These are phyloP conservation scores for Coptotermes formosanus DNA, from an alignment of 1,140 invertebrate species.

Conservation along the genomic window DNA sequence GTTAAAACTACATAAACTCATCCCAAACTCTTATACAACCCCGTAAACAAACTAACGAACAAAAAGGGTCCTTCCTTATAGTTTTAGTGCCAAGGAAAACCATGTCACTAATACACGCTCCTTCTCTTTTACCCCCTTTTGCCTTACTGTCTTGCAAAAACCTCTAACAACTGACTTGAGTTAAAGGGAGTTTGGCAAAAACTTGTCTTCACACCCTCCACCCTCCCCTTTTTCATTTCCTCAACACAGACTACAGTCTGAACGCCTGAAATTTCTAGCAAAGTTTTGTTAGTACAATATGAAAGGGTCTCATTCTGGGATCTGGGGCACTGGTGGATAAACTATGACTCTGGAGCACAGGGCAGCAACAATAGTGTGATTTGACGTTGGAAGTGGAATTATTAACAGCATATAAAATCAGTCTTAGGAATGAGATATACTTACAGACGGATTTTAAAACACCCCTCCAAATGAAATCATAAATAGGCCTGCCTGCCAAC, in stretches of 20 bases:
- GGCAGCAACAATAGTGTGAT: neutral
- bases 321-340: neutral
- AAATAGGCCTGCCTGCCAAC: too few species aligned
- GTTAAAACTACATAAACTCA: slow-evolving; percentile 12
- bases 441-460: too few species aligned
- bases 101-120: slow-evolving; percentile 1
- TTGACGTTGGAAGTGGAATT: too few species aligned
- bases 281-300: slow-evolving; percentile 3
- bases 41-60: slow-evolving; percentile 18
- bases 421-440: too few species aligned
- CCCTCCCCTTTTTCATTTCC: too few species aligned
- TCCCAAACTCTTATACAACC: neutral
- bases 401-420: too few species aligned
- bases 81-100: slow-evolving; percentile 15
- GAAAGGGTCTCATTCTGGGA: neutral
- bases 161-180: slow-evolving; percentile 6
- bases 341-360: neutral
- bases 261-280: neutral
- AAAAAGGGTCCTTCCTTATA: neutral
- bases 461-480: too few species aligned
- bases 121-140: neutral
- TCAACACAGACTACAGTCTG: neutral
- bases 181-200: slow-evolving; percentile 3
- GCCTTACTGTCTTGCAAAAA: neutral
- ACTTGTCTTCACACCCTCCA: neutral